Evolutionary conservation across 2,113 vertebrate genomes (phyloP).

Genomic region (Poeciliopsis occidentalis): DNA sequence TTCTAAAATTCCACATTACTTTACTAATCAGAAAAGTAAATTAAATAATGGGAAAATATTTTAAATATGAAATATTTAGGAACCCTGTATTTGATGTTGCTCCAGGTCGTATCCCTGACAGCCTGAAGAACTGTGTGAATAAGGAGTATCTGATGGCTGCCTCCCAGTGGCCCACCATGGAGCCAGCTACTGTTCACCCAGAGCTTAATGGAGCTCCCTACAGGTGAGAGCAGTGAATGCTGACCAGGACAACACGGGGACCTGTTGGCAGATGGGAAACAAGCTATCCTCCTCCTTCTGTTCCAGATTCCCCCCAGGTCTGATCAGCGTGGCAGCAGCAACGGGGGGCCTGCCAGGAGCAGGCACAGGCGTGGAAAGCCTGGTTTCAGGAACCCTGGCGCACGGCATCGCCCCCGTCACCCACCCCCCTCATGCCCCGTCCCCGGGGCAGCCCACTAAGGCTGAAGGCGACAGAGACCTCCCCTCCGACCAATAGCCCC

Average conservation of each 20-base stretch:
- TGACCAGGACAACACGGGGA: neutral
- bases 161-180: slow-evolving; percentile 91
- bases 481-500: slow-evolving; percentile 91
- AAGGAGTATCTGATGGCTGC: slow-evolving; percentile 93
- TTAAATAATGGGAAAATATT: too few species aligned
- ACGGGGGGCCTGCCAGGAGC: slow-evolving; percentile 86
- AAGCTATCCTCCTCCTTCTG: neutral
- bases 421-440: slow-evolving; percentile 86
- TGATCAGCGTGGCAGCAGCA: slow-evolving; percentile 87
- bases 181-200: slow-evolving; percentile 87
- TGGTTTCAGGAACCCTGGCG: slow-evolving; percentile 84
- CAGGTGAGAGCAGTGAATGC: slow-evolving; percentile 77
- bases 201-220: slow-evolving; percentile 89
- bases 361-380: slow-evolving; percentile 84
- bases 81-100: neutral
- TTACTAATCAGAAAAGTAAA: too few species aligned
- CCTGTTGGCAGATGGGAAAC: neutral
- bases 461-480: slow-evolving; percentile 94
- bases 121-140: slow-evolving; percentile 94
- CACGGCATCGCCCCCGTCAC: slow-evolving; percentile 87
- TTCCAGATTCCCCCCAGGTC: slow-evolving; percentile 86
- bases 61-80: too few species aligned
- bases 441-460: slow-evolving; percentile 89
- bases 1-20: too few species aligned
- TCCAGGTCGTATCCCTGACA: slow-evolving; percentile 90